Base-by-base conservation (phyloP, 2,888 invertebrate genomes). In the Cheilosia variabilis region DNA sequence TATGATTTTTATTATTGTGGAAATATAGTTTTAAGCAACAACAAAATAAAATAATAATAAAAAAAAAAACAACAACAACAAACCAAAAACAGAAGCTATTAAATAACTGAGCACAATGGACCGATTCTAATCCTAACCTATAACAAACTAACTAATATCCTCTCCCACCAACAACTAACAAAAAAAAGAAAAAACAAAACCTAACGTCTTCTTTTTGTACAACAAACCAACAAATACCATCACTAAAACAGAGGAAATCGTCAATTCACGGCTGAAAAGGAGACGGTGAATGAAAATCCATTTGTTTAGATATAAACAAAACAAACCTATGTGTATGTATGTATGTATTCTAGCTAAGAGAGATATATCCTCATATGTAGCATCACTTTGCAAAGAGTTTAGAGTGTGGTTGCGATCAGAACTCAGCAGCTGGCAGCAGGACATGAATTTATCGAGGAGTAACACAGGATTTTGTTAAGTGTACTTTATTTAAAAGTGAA, bases 1-100 rank as follows among this genome's bases (percentile, higher is more conserved):
- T 62, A 79, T 83, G 62, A 79, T 76, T 84, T 84, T 84, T 75
- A 84, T 84, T 80, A 84, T 84, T 84, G 47, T 84, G 80, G 80
- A 79, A 83, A 76, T 55, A 75, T 84, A 84, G 84, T 80, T 71
- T 71, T 84, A 84, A 84, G 84, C 75, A 76, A 55, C 73, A 84
- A 73, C 72, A 78, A 76, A 52, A 73, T 58, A 60, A 71, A 58
- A 45, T 50, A 83, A 75, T 57, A 79, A 73, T 62, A 63, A 82
- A 62, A 41, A 68, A 41, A 68, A 19, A 22, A 65, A 73, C n/a
- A n/a, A 62, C 31, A 79, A 79, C 37, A 75, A 75, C 69, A 68
- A 76, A 50, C 57, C 19, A 66, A 66, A 45, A 58, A 47, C 47
- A 60, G 31, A 60, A 60, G 69, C 63, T 57, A 75, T 75, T 69